Evolutionary conservation across 2,888 invertebrate genomes (phyloP).

Genomic region (Caradrina kadenii): DNA sequence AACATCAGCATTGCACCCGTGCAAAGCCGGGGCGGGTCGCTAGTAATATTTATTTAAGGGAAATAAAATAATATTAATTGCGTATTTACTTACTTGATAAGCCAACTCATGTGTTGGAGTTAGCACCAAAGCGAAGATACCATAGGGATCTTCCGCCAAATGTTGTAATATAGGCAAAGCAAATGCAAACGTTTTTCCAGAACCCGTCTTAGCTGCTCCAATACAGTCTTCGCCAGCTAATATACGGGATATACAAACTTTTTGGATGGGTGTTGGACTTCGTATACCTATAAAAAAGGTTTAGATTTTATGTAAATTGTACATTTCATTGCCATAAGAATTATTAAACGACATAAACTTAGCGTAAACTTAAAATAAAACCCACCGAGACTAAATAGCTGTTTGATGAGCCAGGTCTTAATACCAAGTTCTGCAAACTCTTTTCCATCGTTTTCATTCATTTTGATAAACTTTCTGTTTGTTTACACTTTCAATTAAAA

Average conservation of each 20-base stretch:
- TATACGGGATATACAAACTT: conserved; percentile 95
- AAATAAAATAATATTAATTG: too few species aligned
- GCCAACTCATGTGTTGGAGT: conserved; percentile 98
- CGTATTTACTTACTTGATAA: conserved; percentile 92
- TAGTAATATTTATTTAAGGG: too few species aligned
- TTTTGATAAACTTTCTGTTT: conserved; percentile 53
- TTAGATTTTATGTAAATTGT: not conserved
- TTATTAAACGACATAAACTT: not conserved
- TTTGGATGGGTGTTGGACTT: conserved; percentile 95
- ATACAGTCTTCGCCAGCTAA: conserved; percentile 96
- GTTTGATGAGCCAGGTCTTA: conserved; percentile 94
- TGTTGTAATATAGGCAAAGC: conserved; percentile 98
- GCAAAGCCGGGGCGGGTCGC: too few species aligned
- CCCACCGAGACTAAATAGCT: conserved; percentile 93
- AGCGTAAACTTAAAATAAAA: conserved; percentile 30
- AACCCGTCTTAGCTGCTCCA: conserved; percentile 99
- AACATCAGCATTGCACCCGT: too few species aligned
- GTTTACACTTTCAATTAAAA: not conserved
- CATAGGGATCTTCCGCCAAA: conserved; percentile 98
- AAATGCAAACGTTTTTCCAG: conserved; percentile 99
- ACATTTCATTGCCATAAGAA: too few species aligned
- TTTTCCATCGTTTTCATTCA: conserved; percentile 81
- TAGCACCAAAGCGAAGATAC: conserved; percentile 97
- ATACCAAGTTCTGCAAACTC: conserved; percentile 92
- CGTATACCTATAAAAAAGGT: conserved; percentile 91